A percentile compares a stretch with the other conserved stretches of the same genome.
These are phyloP conservation scores for Crotophaga sulcirostris DNA, from an alignment of 2,113 vertebrate species.

Conservation along the genomic window DNA sequence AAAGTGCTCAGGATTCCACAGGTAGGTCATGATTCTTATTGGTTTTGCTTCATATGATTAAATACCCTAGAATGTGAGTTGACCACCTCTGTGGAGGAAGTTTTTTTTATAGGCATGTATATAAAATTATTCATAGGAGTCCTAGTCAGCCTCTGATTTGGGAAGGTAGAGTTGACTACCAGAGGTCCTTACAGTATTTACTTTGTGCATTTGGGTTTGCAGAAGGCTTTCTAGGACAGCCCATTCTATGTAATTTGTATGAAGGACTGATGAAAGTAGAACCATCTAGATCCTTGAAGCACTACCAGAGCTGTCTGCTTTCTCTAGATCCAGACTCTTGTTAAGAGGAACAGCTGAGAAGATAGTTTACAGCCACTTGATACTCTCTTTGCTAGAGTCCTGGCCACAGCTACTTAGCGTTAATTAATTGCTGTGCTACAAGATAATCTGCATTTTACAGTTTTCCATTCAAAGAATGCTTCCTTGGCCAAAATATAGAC, in stretches of 20 bases:
- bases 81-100: not conserved
- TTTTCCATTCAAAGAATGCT: not conserved
- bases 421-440: constrained; percentile 8
- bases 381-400: not conserved
- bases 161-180: not conserved
- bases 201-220: not conserved
- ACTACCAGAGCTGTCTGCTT: not conserved
- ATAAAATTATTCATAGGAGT: not conserved
- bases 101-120: not conserved
- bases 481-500: not conserved
- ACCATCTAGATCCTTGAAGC: not conserved
- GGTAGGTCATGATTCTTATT: not conserved
- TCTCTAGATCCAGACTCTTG: not conserved
- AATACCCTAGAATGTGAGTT: not conserved
- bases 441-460: not conserved
- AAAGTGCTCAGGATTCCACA: constrained; percentile 15
- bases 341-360: not conserved
- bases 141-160: not conserved
- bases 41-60: not conserved
- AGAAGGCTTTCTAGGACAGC: not conserved
- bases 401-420: constrained; percentile 12
- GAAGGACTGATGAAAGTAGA: not conserved
- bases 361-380: constrained; percentile 14
- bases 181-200: not conserved
- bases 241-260: not conserved